Conservation (phyloP, 2,888 invertebrate genomes). For the Bembecia ichneumoniformis region DNA sequence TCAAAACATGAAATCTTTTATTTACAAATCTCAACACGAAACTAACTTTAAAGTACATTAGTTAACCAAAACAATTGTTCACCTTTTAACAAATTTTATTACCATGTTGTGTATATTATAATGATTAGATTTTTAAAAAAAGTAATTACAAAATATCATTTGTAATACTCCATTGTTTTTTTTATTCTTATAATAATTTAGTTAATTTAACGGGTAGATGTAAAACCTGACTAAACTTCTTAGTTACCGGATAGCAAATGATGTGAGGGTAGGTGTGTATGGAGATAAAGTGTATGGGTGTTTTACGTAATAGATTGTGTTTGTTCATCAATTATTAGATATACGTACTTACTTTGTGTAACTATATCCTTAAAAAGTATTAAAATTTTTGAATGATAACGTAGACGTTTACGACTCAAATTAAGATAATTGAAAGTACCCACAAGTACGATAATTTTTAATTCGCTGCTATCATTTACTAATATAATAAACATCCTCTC, state of each 20-base stretch:
- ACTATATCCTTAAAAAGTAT: no score
- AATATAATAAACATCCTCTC: no score
- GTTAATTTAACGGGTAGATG: constrained; percentile 15
- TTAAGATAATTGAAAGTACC: no score
- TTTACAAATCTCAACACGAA: constrained; percentile 26
- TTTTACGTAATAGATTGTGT: no score
- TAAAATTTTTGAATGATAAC: no score
- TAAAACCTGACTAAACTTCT: constrained; percentile 15
- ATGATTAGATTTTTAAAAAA: constrained; percentile 44
- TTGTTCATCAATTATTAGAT: no score
- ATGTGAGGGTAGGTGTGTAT: background rate
- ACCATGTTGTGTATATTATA: constrained; percentile 51
- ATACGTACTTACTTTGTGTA: no score
- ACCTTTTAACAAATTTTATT: constrained; percentile 66
- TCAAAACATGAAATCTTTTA: constrained; percentile 12
- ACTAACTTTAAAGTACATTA: constrained; percentile 31
- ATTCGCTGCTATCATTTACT: no score
- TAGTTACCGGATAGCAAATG: constrained; percentile 28
- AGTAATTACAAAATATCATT: constrained; percentile 43
- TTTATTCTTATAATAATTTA: constrained; percentile 23
- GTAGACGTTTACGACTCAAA: no score
- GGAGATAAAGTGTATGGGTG: background rate
- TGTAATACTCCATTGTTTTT: constrained; percentile 27
- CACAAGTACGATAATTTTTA: no score
- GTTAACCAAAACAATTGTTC: constrained; percentile 68